Evolutionary conservation across 2,888 invertebrate genomes (phyloP).

Genomic region (Pseudococcus viburni): DNA sequence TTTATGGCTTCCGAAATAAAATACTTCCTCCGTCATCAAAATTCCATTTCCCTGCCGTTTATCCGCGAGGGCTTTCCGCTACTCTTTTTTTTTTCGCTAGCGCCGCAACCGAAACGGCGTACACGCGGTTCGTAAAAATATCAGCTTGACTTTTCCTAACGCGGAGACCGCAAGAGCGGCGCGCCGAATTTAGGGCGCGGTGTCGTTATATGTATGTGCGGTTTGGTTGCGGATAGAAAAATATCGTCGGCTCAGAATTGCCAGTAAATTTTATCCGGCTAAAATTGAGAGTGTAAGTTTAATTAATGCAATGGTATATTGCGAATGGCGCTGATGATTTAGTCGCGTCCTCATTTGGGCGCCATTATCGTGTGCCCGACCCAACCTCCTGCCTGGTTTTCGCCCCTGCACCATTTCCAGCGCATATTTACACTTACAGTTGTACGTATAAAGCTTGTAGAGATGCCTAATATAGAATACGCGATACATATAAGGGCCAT

Average conservation of each 20-base stretch:
- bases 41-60: slow-evolving; percentile 65
- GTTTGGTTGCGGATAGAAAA: neutral
- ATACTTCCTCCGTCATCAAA: slow-evolving; percentile 66
- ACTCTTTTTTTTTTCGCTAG: neutral
- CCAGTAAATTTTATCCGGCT: neutral
- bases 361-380: neutral
- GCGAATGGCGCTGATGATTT: neutral
- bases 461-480: neutral
- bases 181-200: neutral
- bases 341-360: neutral
- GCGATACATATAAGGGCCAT: neutral
- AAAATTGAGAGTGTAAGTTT: neutral
- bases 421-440: neutral
- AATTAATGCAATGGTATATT: neutral
- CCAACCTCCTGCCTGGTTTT: neutral
- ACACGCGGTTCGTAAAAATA: slow-evolving; percentile 13
- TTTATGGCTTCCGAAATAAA: slow-evolving; percentile 64
- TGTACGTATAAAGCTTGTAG: neutral
- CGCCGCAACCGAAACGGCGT: neutral
- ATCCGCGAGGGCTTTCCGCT: slow-evolving; percentile 59
- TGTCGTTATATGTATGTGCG: neutral
- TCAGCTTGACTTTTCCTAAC: neutral
- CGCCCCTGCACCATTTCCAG: neutral
- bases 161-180: neutral
- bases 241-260: neutral